Base-by-base conservation (phyloP, 2,113 vertebrate genomes). In the Tachycineta bicolor region DNA sequence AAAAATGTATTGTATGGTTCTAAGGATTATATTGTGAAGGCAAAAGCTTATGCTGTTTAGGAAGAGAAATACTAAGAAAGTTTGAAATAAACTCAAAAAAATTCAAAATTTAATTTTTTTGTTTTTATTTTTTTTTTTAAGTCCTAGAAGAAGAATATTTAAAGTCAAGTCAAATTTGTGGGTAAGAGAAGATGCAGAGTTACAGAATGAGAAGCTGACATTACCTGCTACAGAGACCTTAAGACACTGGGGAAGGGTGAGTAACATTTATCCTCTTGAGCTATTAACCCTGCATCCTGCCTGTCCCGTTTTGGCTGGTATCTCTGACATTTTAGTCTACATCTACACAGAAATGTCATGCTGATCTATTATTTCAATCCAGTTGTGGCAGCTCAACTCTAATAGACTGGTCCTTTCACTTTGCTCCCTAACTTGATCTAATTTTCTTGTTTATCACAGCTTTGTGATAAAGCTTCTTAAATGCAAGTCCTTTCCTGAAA, bases 261-360 rank as follows among this genome's bases (percentile, higher is more conserved):
- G 12, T 52, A 55, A 34, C 1, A 0, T 34, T 22, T 29, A 37
- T 37, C 37, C 16, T 75, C 34, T 67, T 0, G 2, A 41, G n/a
- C 33, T 64, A 37, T 18, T 10, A 77, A 24, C 6, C 22, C 47
- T 71, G 47, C 9, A 17, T 58, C 41, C 86, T 76, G 31, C 25
- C 43, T 74, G 28, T 15, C 9, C 60, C 4, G 0, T 76, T 85
- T 67, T 88, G 22, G 21, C 37, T 55, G 8, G 11, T 34, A 37
- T 60, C 29, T 37, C 59, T 71, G 69, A 59, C 31, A 50, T 81
- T 88, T 83, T 63, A 62, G 43, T 18, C 18, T 41, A 8, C 31
- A 71, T 76, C 44, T 62, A 39, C 24, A 44, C 9, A 87, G 44
- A 39, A 81, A 43, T 70, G 68, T 76, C 55, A 58, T 22, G 29